Base-by-base conservation (phyloP, 2,797 vertebrate genomes). In the Micromesistius poutassou region DNA sequence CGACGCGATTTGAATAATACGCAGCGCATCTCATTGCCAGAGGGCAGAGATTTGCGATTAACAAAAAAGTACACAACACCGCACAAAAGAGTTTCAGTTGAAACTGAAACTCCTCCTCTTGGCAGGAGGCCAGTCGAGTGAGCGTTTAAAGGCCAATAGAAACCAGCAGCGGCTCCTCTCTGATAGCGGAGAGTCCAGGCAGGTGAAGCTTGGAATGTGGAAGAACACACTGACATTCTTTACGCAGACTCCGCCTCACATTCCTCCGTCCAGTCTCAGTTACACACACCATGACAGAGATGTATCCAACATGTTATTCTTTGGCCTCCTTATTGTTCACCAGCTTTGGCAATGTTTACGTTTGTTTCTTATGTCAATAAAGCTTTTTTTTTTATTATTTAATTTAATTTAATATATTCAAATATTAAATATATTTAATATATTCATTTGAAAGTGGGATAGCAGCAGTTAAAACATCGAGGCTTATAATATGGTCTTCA, bases 221-320 rank as follows among this genome's bases (percentile, higher is more conserved):
- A 82, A 80, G 74, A 88, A 86, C 88, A 86, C 87, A 71, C 38
- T 72, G 80, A 87, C 87, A 90, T 91, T 91, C 91, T 88, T 88
- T 66, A 1, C 8, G 3, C 62, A n/a, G 78, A 6, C 86, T 83
- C 87, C 83, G 0, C 87, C 88, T 77, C 82, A 79, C 78, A 87
- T 81, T 75, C 83, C 81, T 83, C 42, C 31, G 0, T 28, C 9
- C 62, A 68, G 62, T 28, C 71, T 76, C 73, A 35, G 5, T 50
- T 22, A n/a, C 22, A 28, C 30, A 31, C 72, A n/a, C 76, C 46
- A 55, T 25, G 6, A 62, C 55, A 25, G 2, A n/a, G 7, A 62
- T n/a, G 19, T 46, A 16, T 13, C 16, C 0, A 14, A 22, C 13
- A 22, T 50, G 5, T 35, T 35, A 35, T 35, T 5, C 33, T 35